Evolutionary conservation across 2,888 invertebrate species (phyloP).

Genomic region (Sycophila texana): DNA sequence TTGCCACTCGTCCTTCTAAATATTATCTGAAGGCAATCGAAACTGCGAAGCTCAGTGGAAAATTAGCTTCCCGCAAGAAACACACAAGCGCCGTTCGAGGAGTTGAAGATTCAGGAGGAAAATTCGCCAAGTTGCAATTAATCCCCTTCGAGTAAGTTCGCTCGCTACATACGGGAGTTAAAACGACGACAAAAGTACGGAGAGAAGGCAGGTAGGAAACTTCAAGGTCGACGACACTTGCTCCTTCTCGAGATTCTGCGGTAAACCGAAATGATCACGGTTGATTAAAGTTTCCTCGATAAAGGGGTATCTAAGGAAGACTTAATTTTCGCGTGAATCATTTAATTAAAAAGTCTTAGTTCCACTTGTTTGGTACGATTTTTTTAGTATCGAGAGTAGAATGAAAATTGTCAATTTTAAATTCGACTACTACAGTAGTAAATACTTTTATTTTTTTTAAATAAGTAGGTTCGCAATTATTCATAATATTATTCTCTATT

Average conservation of each 20-base stretch:
- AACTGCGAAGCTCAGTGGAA: neutral
- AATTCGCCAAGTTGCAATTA: constrained; percentile 10
- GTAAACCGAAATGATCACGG: neutral
- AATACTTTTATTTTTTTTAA: too few species aligned
- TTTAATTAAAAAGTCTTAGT: too few species aligned
- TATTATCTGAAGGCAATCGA: neutral
- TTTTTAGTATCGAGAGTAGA: too few species aligned
- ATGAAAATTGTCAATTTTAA: too few species aligned
- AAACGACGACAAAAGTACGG: constrained; percentile 5
- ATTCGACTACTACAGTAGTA: too few species aligned
- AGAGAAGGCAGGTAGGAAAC: neutral
- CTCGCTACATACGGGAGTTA: constrained; percentile 9
- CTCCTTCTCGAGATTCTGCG: neutral
- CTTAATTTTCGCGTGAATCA: too few species aligned
- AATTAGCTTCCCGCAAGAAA: neutral
- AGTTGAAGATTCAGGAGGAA: neutral
- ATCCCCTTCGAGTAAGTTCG: neutral
- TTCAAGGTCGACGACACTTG: constrained; percentile 8
- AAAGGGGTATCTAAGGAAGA: too few species aligned
- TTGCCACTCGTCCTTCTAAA: neutral
- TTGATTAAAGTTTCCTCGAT: constrained; percentile 18
- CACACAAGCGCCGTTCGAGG: neutral
- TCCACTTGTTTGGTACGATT: too few species aligned
- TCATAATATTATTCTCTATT: too few species aligned
- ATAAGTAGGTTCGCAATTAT: too few species aligned